Percentiles rank a stretch among this genome's conserved stretches.
These are phyloP conservation scores for Sebastes fasciatus DNA, from an alignment of 2,113 vertebrate genomes.

Conservation along the genomic window DNA sequence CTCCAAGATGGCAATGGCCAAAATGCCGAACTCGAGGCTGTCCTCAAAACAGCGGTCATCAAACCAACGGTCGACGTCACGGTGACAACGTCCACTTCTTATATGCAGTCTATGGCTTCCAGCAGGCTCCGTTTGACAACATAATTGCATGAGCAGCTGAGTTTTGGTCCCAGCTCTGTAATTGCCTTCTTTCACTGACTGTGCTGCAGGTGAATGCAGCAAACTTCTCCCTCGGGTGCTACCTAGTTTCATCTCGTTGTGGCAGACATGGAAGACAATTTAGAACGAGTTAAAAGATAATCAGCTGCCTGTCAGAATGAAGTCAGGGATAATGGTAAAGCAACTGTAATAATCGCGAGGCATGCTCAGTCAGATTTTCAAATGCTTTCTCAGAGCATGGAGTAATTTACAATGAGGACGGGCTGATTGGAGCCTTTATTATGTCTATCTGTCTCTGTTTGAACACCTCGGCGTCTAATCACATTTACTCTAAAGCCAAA, in stretches of 20 bases:
- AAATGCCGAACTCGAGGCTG: no score
- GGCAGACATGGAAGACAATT: constrained; percentile 51
- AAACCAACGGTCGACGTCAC: no score
- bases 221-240: constrained; percentile 25
- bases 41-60: no score
- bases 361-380: constrained; percentile 10
- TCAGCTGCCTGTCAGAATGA: constrained; percentile 41
- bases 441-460: constrained; percentile 20
- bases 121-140: constrained; percentile 35
- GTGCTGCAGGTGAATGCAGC: constrained; percentile 40
- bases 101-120: neutral
- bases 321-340: constrained; percentile 33
- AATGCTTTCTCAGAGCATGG: neutral
- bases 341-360: constrained; percentile 20
- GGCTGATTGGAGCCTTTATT: constrained; percentile 40
- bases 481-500: constrained; percentile 40
- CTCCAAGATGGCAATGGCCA: no score
- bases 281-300: constrained; percentile 44
- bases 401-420: constrained; percentile 24
- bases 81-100: no score
- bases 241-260: constrained; percentile 22
- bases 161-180: constrained; percentile 35
- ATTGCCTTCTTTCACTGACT: constrained; percentile 38
- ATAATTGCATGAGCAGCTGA: constrained; percentile 49
- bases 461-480: constrained; percentile 17